Conservation (phyloP, 2,797 vertebrate species). For the Premnoplex brunnescens region DNA sequence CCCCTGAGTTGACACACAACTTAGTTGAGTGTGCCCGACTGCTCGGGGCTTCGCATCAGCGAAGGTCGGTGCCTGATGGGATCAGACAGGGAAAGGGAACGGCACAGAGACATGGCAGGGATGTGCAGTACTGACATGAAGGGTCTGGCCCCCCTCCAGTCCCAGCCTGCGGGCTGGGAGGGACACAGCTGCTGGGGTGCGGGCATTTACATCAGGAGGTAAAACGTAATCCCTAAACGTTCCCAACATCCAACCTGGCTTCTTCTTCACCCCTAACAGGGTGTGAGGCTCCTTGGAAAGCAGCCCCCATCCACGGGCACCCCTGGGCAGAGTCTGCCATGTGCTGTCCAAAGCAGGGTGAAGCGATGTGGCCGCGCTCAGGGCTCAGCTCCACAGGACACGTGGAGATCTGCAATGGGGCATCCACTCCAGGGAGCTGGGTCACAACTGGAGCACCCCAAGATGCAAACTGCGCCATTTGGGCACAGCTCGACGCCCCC, state of each 20-base stretch:
- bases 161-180: not conserved
- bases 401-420: accelerated
- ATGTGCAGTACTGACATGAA: accelerated
- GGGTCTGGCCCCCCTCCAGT: not conserved
- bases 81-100: not conserved
- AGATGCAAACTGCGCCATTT: accelerated
- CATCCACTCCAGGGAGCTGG: not conserved
- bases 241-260: not conserved
- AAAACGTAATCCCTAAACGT: accelerated
- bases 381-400: not conserved
- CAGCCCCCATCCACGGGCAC: not conserved
- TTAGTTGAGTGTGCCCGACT: not conserved
- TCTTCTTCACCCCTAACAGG: not conserved
- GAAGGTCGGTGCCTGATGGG: not conserved
- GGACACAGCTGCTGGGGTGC: not conserved
- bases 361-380: accelerated
- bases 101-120: accelerated
- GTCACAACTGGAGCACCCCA: accelerated
- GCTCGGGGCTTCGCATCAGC: not conserved
- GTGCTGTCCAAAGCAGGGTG: accelerated
- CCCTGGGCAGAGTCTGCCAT: not conserved
- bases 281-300: not conserved
- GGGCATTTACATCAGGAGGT: not conserved
- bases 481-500: accelerated
- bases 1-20: not conserved